Percentiles rank a stretch among this genome's conserved stretches.
These are phyloP conservation scores for Xestia xanthographa DNA, from an alignment of 2,888 invertebrate genomes.

Conservation along the genomic window DNA sequence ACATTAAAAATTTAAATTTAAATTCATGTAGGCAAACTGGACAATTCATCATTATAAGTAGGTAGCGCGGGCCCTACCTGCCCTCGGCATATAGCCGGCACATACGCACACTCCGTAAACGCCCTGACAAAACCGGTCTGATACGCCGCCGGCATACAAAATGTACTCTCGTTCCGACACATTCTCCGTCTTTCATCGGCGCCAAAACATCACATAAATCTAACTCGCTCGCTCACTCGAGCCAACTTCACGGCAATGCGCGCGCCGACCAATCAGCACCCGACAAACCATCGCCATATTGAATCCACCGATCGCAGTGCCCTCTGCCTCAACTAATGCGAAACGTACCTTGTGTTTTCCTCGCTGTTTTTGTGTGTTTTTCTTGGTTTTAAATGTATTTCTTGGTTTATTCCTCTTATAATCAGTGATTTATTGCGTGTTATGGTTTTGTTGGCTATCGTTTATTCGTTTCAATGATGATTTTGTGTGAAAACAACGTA, in stretches of 20 bases:
- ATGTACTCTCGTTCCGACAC: constrained; percentile 85
- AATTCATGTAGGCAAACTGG: constrained; percentile 68
- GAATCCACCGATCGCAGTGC: constrained; percentile 82
- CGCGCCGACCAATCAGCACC: constrained; percentile 80
- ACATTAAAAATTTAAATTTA: constrained; percentile 74
- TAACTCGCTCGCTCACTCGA: constrained; percentile 84
- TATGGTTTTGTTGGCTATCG: constrained; percentile 61
- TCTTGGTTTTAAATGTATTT: constrained; percentile 75
- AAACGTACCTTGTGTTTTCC: constrained; percentile 80
- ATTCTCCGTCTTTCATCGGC: constrained; percentile 88
- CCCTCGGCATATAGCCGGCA: constrained; percentile 86
- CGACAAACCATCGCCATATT: constrained; percentile 88
- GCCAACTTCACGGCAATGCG: constrained; percentile 85
- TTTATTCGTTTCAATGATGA: constrained; percentile 66
- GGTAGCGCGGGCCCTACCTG: constrained; percentile 84
- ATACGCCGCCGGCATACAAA: constrained; percentile 87
- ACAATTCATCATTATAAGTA: constrained; percentile 85
- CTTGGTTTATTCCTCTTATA: constrained; percentile 68
- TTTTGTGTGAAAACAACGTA: constrained; percentile 71
- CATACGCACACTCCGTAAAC: constrained; percentile 86
- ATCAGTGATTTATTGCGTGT: constrained; percentile 78
- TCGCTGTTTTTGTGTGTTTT: constrained; percentile 84
- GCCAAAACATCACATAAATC: constrained; percentile 88
- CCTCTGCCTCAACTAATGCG: constrained; percentile 83
- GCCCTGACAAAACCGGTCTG: constrained; percentile 89